Evolutionary conservation across 2,888 invertebrate species (phyloP), one percentile per base, ranked within the genome.

Genomic region (Rotaria socialis): DNA sequence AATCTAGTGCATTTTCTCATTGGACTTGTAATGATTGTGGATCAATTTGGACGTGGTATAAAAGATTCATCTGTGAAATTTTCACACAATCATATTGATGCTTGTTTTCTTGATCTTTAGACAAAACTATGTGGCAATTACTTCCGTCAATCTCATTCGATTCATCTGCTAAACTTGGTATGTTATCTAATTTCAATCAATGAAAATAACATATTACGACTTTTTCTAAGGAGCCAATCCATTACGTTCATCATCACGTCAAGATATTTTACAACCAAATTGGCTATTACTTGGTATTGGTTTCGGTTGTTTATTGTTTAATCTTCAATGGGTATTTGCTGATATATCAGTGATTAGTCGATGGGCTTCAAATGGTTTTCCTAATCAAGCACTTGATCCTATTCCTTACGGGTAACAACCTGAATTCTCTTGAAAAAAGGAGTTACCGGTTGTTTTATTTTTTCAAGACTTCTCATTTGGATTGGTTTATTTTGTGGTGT

Each of bases 261-360:
- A 80, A 2, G n/a, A 24, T 85, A 7, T n/a, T 35, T 22, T 27
- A 41, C 84, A 58, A 35, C 89, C 89, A 14, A 87, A 88, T 84
- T 90, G 89, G 89, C 50, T 90, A 24, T 87, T 89, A 4, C 89
- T 89, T 55, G 90, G 89, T 1, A 75, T 90, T 10, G 90, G 90
- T 1, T 89, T 91, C 86, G 91, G 91, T 43, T 90, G 90, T 88
- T 88, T 91, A 58, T 85, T 91, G 60, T 91, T 89, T 87, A 87
- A 90, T 67, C 89, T 90, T 43, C 89, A 90, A 85, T 89, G 89
- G 88, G 88, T 90, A 84, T 91, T 90, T 89, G 91, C 91, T 27
- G 91, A 91, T 87, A 90, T 89, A 11, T 91, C 91, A 0, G 88
- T 91, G 7, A 88, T 91, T 19, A 89, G 89, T 22, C 88, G 91